phyloP scores from a whole-genome alignment of 2,113 vertebrate genomes.

The Sinocyclocheilus anshuiensis region DNA sequence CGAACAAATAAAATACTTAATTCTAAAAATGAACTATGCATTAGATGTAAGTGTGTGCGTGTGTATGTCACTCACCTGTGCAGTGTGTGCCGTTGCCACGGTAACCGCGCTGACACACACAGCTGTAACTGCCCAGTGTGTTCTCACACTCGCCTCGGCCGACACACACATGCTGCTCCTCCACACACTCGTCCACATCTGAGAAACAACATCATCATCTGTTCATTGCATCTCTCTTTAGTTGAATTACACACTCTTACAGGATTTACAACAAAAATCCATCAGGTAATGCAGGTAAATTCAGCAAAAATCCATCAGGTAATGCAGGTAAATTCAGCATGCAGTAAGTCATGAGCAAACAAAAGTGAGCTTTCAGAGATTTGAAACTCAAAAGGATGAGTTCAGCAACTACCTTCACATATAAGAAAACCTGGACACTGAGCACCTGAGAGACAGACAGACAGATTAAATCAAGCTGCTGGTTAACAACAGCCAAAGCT shows the following conservation, averaged over 20 bases:
- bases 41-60: not conserved
- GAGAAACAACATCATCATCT: slow-evolving; percentile 13
- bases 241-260: no score
- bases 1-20: not conserved
- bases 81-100: slow-evolving; percentile 81
- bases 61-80: slow-evolving; percentile 71
- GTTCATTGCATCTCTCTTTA: no score
- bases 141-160: slow-evolving; percentile 78
- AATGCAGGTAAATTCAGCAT: no score
- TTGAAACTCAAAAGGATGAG: no score
- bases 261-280: no score
- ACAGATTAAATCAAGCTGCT: not conserved
- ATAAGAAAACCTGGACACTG: slow-evolving; percentile 51
- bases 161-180: slow-evolving; percentile 65
- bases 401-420: not conserved
- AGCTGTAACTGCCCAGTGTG: slow-evolving; percentile 77
- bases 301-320: no score
- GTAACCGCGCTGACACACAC: slow-evolving; percentile 78
- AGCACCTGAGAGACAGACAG: slow-evolving; percentile 13
- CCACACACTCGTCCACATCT: slow-evolving; percentile 80
- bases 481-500: no score
- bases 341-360: no score
- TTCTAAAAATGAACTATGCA: not conserved
- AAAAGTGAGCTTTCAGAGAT: no score
- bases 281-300: no score